A percentile compares a stretch with the other conserved stretches of the same genome.
Conservation (phyloP, 2,797 vertebrate genomes). For the Tachyglossus aculeatus region DNA sequence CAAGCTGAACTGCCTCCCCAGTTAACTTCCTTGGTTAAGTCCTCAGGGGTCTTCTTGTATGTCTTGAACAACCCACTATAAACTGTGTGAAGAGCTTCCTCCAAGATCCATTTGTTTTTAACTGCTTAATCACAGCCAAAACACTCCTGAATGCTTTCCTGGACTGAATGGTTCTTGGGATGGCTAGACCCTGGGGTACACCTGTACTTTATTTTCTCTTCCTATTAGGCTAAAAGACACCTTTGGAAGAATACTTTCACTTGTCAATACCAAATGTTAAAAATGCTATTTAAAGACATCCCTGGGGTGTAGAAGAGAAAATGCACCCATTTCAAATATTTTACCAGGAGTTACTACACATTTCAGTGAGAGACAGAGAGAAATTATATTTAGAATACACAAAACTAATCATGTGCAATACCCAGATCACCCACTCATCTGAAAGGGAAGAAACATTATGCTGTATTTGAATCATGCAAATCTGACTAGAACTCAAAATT, state of each 20-base stretch:
- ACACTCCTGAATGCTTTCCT: no score
- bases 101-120: no score
- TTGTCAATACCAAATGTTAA: slow-evolving; percentile 19
- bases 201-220: background rate
- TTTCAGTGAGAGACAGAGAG: slow-evolving; percentile 4
- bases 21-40: no score
- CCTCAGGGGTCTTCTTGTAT: no score
- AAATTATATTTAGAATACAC: slow-evolving; percentile 9
- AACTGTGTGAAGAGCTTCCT: no score
- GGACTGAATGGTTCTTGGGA: no score
- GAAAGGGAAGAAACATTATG: background rate
- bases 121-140: no score
- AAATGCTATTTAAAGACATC: slow-evolving; percentile 23
- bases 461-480: background rate
- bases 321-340: slow-evolving; percentile 19
- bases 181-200: background rate
- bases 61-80: no score
- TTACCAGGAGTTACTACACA: slow-evolving; percentile 25
- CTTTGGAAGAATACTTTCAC: slow-evolving; percentile 31
- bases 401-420: slow-evolving; percentile 3
- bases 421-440: background rate
- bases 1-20: no score
- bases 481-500: background rate
- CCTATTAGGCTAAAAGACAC: slow-evolving; percentile 26
- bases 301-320: background rate